A percentile compares a stretch with the other conserved stretches of the same genome.
phyloP scores from a whole-genome alignment of 2,797 vertebrate species.

The Lagothrix lagotricha region DNA sequence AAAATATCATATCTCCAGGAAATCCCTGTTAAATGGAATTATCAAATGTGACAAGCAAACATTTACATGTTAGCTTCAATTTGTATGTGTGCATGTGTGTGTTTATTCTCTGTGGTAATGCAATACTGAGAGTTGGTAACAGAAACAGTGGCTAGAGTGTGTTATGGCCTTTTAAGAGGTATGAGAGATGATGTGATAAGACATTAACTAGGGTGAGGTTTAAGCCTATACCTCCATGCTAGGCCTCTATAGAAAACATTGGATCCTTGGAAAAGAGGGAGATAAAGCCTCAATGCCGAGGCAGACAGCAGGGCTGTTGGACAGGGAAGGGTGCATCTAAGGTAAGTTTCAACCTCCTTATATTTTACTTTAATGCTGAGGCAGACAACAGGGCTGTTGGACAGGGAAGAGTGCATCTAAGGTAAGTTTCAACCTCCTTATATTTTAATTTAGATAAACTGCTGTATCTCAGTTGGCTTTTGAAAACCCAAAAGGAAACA shows the following conservation, averaged over 20 bases:
- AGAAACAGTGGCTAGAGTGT: neutral
- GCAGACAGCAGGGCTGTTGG: neutral
- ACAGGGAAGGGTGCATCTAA: neutral
- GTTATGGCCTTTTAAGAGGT: neutral
- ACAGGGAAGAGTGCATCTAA: neutral
- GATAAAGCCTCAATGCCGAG: neutral
- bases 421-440: neutral
- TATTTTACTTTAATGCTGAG: neutral
- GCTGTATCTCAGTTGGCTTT: neutral
- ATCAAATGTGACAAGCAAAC: neutral
- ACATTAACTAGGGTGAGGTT: neutral
- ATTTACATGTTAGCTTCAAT: neutral
- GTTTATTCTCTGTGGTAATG: neutral
- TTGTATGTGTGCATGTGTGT: neutral
- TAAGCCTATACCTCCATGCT: neutral
- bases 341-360: neutral
- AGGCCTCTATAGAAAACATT: neutral
- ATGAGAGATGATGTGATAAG: neutral
- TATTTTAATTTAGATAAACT: neutral
- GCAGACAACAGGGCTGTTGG: neutral
- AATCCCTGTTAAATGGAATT: neutral
- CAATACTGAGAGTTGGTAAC: neutral
- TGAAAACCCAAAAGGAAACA: neutral
- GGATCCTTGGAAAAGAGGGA: neutral
- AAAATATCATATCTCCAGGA: neutral